These are phyloP conservation scores for Plecturocebus donacophilus DNA, from an alignment of 2,113 vertebrate genomes.

Conservation along the genomic window DNA sequence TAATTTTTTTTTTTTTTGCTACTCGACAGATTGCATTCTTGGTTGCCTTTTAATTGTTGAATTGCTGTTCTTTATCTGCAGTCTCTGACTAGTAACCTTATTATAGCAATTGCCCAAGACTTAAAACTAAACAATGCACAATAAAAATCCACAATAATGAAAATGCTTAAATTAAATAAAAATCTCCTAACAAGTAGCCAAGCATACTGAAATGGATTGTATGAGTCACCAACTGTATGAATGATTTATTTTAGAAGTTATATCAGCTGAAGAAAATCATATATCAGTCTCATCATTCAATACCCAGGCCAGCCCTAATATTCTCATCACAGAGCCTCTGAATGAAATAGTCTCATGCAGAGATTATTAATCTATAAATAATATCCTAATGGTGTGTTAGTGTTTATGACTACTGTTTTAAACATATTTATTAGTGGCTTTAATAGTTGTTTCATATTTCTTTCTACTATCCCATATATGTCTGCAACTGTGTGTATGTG, in stretches of 20 bases:
- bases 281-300: neutral
- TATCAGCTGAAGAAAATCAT: constrained; percentile 57
- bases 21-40: constrained; percentile 76
- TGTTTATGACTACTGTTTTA: constrained; percentile 23
- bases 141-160: constrained; percentile 76
- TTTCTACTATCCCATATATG: neutral
- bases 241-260: constrained; percentile 68
- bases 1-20: constrained; percentile 50
- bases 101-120: constrained; percentile 78
- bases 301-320: neutral
- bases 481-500: neutral
- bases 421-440: constrained; percentile 16
- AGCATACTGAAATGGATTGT: constrained; percentile 57
- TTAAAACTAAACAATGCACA: constrained; percentile 74
- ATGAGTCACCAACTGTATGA: constrained; percentile 16
- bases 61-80: constrained; percentile 79
- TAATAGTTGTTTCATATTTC: neutral
- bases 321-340: constrained; percentile 13
- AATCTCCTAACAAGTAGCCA: constrained; percentile 62
- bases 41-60: constrained; percentile 83
- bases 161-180: constrained; percentile 77
- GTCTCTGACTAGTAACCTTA: constrained; percentile 80
- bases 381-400: neutral
- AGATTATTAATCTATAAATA: constrained; percentile 64
- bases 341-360: constrained; percentile 1